Conservation (phyloP, 2,113 vertebrate species). For the Misgurnus mizolepis region DNA sequence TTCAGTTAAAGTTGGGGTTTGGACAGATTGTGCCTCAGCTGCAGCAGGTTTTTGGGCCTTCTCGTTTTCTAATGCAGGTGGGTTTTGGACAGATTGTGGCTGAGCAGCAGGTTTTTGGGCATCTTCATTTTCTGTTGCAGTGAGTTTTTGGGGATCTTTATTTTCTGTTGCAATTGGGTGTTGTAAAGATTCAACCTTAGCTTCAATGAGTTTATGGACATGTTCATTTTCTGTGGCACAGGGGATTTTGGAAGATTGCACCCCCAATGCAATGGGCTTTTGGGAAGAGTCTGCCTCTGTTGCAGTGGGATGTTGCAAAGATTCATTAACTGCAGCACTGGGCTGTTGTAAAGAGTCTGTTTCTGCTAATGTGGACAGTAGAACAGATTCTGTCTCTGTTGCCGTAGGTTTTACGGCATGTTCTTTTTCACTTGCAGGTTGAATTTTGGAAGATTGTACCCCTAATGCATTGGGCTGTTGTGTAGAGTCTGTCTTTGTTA, state of each 20-base stretch:
- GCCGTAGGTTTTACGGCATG: neutral
- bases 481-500: neutral
- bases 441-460: neutral
- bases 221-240: slow-evolving; percentile 7
- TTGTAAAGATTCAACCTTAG: too few relatives aligned
- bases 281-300: neutral
- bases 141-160: neutral
- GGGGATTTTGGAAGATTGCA: neutral
- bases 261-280: neutral
- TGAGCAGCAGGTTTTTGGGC: neutral
- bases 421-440: neutral
- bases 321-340: neutral
- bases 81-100: neutral
- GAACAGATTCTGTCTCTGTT: neutral
- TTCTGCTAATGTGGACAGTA: neutral
- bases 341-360: neutral
- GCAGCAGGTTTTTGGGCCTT: neutral
- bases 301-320: neutral
- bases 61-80: neutral
- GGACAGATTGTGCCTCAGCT: neutral
- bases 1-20: neutral
- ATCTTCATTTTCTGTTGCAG: neutral
- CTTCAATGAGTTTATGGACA: slow-evolving; percentile 33
- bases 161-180: too few relatives aligned
- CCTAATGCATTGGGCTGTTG: neutral